Conservation (phyloP, 2,797 vertebrate species). For the Labroides dimidiatus region DNA sequence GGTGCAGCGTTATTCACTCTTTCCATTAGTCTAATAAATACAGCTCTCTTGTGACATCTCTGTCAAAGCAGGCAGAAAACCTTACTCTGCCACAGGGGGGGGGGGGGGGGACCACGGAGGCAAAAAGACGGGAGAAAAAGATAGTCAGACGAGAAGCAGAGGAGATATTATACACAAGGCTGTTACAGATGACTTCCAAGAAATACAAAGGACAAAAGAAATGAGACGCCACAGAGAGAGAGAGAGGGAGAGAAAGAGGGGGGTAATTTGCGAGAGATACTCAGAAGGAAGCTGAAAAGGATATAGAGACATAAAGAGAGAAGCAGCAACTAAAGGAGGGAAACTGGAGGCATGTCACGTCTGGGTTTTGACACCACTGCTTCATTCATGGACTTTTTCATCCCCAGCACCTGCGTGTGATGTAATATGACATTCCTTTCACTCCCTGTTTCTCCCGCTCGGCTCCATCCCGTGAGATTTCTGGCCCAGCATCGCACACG, state of each 20-base stretch:
- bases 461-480: conserved; percentile 49
- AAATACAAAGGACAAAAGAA: conserved; percentile 57
- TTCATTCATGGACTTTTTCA: conserved; percentile 41
- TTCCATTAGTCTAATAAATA: conserved; percentile 82
- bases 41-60: conserved; percentile 70
- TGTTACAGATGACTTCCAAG: conserved; percentile 54
- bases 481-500: conserved; percentile 46
- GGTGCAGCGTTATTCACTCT: conserved; percentile 74
- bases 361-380: conserved; percentile 37
- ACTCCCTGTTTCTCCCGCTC: conserved; percentile 11
- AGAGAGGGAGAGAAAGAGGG: conserved; percentile 29
- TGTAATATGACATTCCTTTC: conserved; percentile 55
- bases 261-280: conserved; percentile 44
- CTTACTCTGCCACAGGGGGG: conserved; percentile 43
- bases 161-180: conserved; percentile 50
- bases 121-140: neutral
- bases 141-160: conserved; percentile 57
- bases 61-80: conserved; percentile 60
- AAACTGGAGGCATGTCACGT: conserved; percentile 26
- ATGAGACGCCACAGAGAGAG: conserved; percentile 30
- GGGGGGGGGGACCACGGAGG: neutral
- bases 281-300: conserved; percentile 28
- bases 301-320: conserved; percentile 41
- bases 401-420: conserved; percentile 40
- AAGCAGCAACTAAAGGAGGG: conserved; percentile 16